Base-by-base conservation (phyloP, 2,797 vertebrate species). In the Echeneis naucrates region DNA sequence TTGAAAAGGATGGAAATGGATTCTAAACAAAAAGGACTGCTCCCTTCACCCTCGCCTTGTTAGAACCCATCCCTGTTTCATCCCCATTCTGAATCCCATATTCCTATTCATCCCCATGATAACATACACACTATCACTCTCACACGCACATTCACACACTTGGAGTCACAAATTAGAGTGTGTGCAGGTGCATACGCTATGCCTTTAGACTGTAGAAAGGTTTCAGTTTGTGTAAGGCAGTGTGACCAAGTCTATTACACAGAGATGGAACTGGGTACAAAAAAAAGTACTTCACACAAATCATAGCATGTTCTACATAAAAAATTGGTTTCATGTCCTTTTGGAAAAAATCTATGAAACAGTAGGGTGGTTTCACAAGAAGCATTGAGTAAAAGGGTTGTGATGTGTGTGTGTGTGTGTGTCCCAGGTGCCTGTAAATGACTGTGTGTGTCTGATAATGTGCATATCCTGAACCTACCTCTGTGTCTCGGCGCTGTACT, bases 401-500 rank as follows among this genome's bases (percentile, higher is more conserved):
- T 9, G 16, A 24, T 23, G 42, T 27, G 30, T 30, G 30, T 30
- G 3, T n/a, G n/a, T 30, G 59, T 30, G 32, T 51, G 55, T 35
- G 24, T 48, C 30, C 8, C 3, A 33, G 48, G 23, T 17, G 33
- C 52, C 38, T 51, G 14, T 21, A 42, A 38, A 9, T 2, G 33
- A 17, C n/a, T 50, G 5, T 21, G 10, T 44, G 48, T 50, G 32
- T 69, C 5, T 45, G 37, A 48, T 14, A 63, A 21, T 50, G 7
- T 23, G 16, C 2, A 17, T 14, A 14, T 21, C 3, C n/a, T 4
- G 7, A 30, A 51, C 88, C 80, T 92, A 99, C 98, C 98, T 97
- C 90, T 96, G 97, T 0, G 97, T 99, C 92, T 98, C 97, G 0
- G 88, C 1, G 66, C 97, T 99, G 95, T 98, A 97, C 72, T 96